Evolutionary conservation across 2,888 invertebrate species (phyloP).

Genomic region (Cloeon dipterum): DNA sequence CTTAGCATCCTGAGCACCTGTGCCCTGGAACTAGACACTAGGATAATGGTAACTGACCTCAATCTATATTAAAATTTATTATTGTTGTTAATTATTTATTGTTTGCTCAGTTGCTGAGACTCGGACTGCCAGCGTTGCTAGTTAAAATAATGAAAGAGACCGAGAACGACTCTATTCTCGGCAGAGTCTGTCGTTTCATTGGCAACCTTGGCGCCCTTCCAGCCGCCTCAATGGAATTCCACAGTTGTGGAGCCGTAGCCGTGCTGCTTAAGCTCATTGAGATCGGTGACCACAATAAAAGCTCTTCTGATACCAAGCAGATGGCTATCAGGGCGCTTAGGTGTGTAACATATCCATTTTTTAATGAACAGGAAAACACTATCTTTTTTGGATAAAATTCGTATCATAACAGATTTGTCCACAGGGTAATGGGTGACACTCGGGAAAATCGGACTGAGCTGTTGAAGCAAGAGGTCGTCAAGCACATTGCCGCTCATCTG

Average conservation of each 20-base stretch:
- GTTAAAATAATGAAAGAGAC: background rate
- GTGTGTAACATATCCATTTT: background rate
- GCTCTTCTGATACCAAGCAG: conserved; percentile 1
- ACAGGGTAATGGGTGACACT: background rate
- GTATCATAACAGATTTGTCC: too few relatives aligned
- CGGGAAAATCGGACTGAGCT: background rate
- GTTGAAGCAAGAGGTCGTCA: background rate
- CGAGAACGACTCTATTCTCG: background rate
- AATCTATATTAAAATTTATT: too few relatives aligned
- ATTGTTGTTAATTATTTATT: too few relatives aligned
- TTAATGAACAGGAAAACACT: background rate
- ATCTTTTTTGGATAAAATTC: too few relatives aligned
- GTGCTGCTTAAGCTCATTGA: background rate
- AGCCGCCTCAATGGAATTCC: background rate
- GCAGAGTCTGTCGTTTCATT: background rate
- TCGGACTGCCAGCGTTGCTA: background rate
- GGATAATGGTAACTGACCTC: background rate
- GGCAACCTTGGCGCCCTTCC: background rate
- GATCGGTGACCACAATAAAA: background rate
- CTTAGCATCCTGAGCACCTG: background rate
- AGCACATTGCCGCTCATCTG: background rate
- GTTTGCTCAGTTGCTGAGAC: background rate
- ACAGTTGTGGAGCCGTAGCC: background rate
- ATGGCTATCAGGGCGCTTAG: background rate
- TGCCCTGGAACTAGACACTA: background rate